Evolutionary conservation across 2,797 vertebrate species (phyloP), one percentile per base, ranked within the genome.

Genomic region (Luscinia luscinia): DNA sequence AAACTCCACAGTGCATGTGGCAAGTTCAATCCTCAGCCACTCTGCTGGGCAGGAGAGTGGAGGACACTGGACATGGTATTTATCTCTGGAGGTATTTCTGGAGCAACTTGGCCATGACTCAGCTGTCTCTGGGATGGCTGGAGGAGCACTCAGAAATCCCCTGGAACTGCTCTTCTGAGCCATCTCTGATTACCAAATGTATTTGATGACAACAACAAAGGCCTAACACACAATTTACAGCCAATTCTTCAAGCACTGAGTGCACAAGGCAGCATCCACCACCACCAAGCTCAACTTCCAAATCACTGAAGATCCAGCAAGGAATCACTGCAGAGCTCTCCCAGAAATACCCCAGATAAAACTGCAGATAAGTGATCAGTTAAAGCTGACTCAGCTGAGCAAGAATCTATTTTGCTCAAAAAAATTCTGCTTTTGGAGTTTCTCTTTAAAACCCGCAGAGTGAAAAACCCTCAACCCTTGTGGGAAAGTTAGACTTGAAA

Each of bases 331-430:
- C 70, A 74, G 79, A 78, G 54, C 40, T 92, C 20, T 48, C 67
- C 61, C 74, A 87, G 70, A 79, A 93, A 76, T 7, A 85, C 12
- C 36, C 78, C 85, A 87, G 30, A 52, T 26, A 52, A 72, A 93
- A 63, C 62, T 75, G 88, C 70, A 38, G 36, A 57, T 1, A 28
- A 85, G 70, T 12, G 27, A 89, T 27, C 54, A 59, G 63, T 36
- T 59, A 68, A 52, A 90, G 85, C 66, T 63, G 82, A 90, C n/a
- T 48, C 63, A 84, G 89, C 48, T 66, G 36, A 58, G 51, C 3
- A 12, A 78, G 78, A 85, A 76, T 28, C 77, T 52, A 1, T 63
- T 89, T 67, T 80, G 57, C 84, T 92, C 63, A 79, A 14, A 57
- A 92, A 84, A 76, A 52, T 7, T 32, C 9, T 49, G 59, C 45